A percentile compares a stretch with the other conserved stretches of the same genome.
phyloP scores from a whole-genome alignment of 2,113 vertebrate genomes.

The Cinclus mexicanus region DNA sequence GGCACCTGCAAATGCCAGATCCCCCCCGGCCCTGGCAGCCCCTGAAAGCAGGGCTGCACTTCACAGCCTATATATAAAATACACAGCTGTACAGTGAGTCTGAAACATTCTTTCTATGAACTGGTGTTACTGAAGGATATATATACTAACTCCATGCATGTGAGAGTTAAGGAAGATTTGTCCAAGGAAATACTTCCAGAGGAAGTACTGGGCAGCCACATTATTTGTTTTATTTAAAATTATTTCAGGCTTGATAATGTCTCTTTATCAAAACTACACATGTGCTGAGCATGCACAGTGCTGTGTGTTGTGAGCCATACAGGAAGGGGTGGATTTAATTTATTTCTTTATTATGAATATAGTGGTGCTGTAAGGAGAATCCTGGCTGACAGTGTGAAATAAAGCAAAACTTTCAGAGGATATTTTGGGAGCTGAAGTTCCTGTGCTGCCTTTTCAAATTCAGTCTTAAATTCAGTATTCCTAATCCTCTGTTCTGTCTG shows the following conservation, averaged over 20 bases:
- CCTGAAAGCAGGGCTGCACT: not conserved
- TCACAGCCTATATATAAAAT: conserved; percentile 6
- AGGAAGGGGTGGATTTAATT: conserved; percentile 50
- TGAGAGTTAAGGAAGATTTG: conserved; percentile 18
- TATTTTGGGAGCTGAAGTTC: conserved; percentile 23
- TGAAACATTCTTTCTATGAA: not conserved
- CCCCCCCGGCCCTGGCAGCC: not conserved
- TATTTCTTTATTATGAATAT: conserved; percentile 51
- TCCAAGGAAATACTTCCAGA: conserved; percentile 47
- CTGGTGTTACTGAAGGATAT: not conserved
- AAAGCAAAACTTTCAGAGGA: conserved; percentile 2
- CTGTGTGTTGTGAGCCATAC: not conserved
- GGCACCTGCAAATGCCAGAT: not conserved
- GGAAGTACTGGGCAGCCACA: conserved; percentile 53
- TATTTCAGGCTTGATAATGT: conserved; percentile 41
- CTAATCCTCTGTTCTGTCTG: conserved; percentile 34
- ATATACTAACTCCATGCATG: not conserved
- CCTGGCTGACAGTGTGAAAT: not conserved
- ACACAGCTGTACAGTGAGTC: not conserved
- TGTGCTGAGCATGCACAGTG: conserved; percentile 36
- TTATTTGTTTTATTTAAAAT: conserved; percentile 62
- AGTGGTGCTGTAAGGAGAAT: not conserved
- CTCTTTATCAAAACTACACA: conserved; percentile 51
- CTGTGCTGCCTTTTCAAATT: not conserved
- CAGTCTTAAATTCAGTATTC: not conserved